Evolutionary conservation across 2,888 invertebrate genomes (phyloP), one percentile per base, ranked within the genome.

Genomic region (Hemistola chrysoprasaria): DNA sequence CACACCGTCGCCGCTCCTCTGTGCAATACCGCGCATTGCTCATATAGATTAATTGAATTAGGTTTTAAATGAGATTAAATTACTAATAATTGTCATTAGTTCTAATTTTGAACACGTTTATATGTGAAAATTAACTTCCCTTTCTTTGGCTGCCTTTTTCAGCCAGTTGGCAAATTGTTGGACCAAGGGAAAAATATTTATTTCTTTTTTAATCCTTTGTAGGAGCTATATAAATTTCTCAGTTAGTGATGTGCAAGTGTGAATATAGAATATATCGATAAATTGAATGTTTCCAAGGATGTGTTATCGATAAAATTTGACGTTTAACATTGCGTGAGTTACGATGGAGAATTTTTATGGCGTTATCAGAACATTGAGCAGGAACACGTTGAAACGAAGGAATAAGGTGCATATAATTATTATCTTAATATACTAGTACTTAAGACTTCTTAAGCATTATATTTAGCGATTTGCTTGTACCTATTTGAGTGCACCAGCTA

Each of bases 321-420:
- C 46, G 42, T 11, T 31, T 25, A 20, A 40, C 2, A 16, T 16
- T 16, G 4, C 2, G 4, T 16, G 16, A 2, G 16, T 16, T 16
- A 43, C 16, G 11, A 88, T 88, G 87, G 87, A 87, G 52, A 84
- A 75, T 49, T 74, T 88, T 53, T 87, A 87, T 57, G 87, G 80
- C 53, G 79, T 82, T 41, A 82, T 88, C 35, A 73, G 83, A 36
- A 88, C 88, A 39, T 64, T 88, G 31, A 80, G 87, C 60, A 72
- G 86, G 49, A 88, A 87, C 56, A 87, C 88, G 11, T 67, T 85
- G 58, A 87, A 82, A 68, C 71, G 79, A 47, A 85, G 79, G 61
- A 72, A 75, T 54, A 81, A 86, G 85, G 85, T 85, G 27, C 29
- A 7, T 22, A 20, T 6, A n/a, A 21, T 7, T 7, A 1, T 9